phyloP scores from a whole-genome alignment of 92 coral and sea anemone species.

The Pocillopora meandrina region DNA sequence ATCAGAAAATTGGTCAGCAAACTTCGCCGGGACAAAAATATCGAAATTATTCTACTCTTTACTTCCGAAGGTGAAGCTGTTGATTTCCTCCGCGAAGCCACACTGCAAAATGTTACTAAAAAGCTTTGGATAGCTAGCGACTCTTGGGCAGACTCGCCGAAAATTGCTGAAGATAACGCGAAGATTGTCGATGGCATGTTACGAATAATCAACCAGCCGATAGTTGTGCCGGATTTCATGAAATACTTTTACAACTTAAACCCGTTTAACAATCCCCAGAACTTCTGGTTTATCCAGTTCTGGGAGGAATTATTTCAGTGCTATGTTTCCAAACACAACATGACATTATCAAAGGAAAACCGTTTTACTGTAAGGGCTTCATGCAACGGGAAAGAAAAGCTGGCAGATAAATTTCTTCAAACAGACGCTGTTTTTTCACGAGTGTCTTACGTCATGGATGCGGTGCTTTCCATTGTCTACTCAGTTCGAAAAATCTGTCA shows the following conservation, averaged over 20 bases:
- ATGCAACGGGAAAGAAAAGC: constrained; percentile 27
- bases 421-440: constrained; percentile 55
- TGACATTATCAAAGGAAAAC: background rate
- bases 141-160: constrained; percentile 57
- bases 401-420: constrained; percentile 5
- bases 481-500: constrained; percentile 55
- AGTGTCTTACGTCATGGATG: constrained; percentile 69
- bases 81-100: constrained; percentile 48
- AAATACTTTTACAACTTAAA: constrained; percentile 59
- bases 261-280: constrained; percentile 47
- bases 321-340: constrained; percentile 14
- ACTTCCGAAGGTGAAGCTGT: constrained; percentile 44
- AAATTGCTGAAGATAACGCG: constrained; percentile 43
- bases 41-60: constrained; percentile 48
- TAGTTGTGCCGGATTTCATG: constrained; percentile 54
- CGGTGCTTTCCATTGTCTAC: constrained; percentile 67
- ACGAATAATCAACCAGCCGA: constrained; percentile 58
- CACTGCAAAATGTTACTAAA: constrained; percentile 20
- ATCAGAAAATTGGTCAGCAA: constrained; percentile 36
- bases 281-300: constrained; percentile 67
- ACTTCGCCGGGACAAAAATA: constrained; percentile 22
- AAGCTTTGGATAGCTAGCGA: constrained; percentile 69
- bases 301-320: constrained; percentile 73
- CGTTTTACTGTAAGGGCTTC: background rate
- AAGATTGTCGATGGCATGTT: constrained; percentile 64